Percentiles rank a stretch among this genome's conserved stretches.
phyloP scores from a whole-genome alignment of 2,888 invertebrate species.

The Acanthosoma haemorrhoidale region DNA sequence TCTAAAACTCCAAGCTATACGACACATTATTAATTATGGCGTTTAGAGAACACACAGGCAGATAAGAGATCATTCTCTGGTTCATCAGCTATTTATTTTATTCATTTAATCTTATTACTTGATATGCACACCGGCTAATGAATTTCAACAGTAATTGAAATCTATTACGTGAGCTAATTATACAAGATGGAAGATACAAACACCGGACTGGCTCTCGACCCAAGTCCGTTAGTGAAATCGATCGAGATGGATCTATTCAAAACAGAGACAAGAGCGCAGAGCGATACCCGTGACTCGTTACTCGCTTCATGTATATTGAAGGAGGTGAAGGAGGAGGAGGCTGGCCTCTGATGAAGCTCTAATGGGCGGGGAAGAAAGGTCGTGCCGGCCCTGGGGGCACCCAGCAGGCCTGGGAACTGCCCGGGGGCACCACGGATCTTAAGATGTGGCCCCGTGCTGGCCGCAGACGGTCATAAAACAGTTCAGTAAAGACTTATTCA shows the following conservation, averaged over 20 bases:
- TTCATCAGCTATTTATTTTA: no score
- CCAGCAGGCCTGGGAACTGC: not conserved
- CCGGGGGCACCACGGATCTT: slow-evolving; percentile 1
- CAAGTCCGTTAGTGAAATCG: not conserved
- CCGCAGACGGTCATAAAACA: no score
- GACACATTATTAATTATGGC: no score
- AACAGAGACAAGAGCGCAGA: no score
- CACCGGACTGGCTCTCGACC: not conserved
- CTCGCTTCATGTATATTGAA: slow-evolving; percentile 3
- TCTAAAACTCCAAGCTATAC: no score
- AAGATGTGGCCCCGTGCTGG: not conserved
- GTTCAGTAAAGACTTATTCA: no score
- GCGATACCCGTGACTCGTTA: slow-evolving; percentile 11
- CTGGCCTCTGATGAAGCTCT: not conserved
- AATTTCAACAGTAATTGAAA: not conserved
- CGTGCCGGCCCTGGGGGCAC: not conserved
- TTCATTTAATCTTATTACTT: no score
- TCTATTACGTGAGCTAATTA: not conserved
- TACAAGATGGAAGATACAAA: not conserved
- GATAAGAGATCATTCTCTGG: no score
- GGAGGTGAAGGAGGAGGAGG: not conserved
- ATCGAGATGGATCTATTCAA: not conserved
- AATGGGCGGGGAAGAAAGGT: not conserved
- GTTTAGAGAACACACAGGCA: no score
- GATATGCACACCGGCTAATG: no score